Evolutionary conservation across 2,888 invertebrate species (phyloP).

Genomic region (Calliphora vomitoria): DNA sequence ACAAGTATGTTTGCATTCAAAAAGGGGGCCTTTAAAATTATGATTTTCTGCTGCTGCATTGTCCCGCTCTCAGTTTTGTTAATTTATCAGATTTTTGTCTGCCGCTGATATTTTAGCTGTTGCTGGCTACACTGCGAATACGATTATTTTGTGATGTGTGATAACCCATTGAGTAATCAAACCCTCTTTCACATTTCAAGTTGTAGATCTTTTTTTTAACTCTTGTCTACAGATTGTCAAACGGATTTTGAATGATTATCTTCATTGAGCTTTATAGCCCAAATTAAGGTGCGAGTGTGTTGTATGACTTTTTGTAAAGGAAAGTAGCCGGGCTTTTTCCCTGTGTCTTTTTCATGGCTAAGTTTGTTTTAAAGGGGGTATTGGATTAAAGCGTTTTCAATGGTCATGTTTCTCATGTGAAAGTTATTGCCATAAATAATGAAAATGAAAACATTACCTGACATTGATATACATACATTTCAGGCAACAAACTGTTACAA

Average conservation of each 20-base stretch:
- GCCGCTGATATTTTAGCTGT: not conserved
- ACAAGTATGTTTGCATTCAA: constrained; percentile 5
- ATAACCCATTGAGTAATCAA: constrained; percentile 71
- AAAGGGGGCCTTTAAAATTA: constrained; percentile 59
- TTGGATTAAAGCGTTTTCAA: constrained; percentile 51
- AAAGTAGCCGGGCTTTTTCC: constrained; percentile 29
- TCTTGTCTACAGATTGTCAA: constrained; percentile 74
- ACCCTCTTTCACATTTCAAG: constrained; percentile 34
- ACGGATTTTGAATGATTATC: constrained; percentile 72
- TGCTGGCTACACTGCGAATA: not conserved
- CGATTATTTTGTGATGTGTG: constrained; percentile 60
- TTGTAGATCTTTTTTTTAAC: constrained; percentile 31
- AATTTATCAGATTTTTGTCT: constrained; percentile 69
- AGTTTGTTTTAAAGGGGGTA: not conserved
- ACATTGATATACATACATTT: constrained; percentile 79
- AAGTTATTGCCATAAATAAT: constrained; percentile 75
- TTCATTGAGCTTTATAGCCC: constrained; percentile 61
- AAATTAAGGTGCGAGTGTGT: constrained; percentile 15
- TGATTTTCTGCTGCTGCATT: constrained; percentile 22
- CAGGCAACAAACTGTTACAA: constrained; percentile 69
- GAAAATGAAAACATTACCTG: constrained; percentile 75
- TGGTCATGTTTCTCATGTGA: constrained; percentile 68
- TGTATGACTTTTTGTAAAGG: constrained; percentile 6
- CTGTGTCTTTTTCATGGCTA: not conserved
- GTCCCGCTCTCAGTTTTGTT: constrained; percentile 57